A percentile compares a stretch with the other conserved stretches of the same genome.
phyloP scores from a whole-genome alignment of 1,140 invertebrate species.

The Camponotus pennsylvanicus region DNA sequence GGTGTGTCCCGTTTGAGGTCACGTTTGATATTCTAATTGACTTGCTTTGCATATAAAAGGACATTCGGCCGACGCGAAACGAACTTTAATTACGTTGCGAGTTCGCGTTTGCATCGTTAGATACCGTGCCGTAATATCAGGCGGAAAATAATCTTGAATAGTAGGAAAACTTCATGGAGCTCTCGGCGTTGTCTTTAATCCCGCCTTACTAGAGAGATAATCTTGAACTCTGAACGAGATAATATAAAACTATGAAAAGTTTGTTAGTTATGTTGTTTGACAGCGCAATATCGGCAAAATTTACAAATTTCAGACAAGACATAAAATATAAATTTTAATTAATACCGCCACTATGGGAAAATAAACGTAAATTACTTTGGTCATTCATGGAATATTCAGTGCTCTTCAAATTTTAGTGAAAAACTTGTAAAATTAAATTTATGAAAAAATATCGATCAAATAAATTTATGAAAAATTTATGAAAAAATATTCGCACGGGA shows the following conservation, averaged over 20 bases:
- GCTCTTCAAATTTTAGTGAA: background rate
- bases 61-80: conserved; percentile 75
- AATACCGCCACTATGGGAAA: background rate
- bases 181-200: conserved; percentile 52
- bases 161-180: conserved; percentile 50
- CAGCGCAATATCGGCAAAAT: background rate
- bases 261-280: conserved; percentile 21
- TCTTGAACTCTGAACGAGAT: conserved; percentile 34
- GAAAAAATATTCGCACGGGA: background rate
- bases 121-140: conserved; percentile 48
- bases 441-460: background rate
- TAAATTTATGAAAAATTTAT: background rate
- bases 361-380: background rate
- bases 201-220: conserved; percentile 27
- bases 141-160: conserved; percentile 61
- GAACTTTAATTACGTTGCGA: conserved; percentile 78
- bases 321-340: conserved; percentile 2
- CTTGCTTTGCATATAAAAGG: conserved; percentile 82
- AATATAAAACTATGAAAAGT: conserved; percentile 55
- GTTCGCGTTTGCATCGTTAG: conserved; percentile 62
- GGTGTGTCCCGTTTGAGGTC: conserved; percentile 76
- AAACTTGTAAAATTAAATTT: conserved; percentile 10
- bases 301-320: conserved; percentile 10
- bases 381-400: background rate
- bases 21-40: conserved; percentile 83